These are phyloP conservation scores for Turritopsis rubra DNA, from an alignment of 30 jellyfish, hydroid and myxozoan genomes.

Conservation along the genomic window DNA sequence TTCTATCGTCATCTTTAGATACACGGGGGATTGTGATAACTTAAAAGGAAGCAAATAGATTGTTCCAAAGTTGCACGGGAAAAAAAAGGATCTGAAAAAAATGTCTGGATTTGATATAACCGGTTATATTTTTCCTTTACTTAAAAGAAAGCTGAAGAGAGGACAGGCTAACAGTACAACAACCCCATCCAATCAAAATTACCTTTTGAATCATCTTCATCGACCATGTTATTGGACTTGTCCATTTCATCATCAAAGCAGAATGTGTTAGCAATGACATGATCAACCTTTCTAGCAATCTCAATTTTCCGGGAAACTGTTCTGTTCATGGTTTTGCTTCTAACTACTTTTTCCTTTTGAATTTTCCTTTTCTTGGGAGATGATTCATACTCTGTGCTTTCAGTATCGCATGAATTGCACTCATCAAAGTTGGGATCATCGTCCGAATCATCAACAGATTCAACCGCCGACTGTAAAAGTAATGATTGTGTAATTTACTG, in stretches of 20 bases:
- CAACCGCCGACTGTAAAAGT: neutral
- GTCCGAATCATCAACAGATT: neutral
- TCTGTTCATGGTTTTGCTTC: neutral
- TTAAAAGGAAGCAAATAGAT: neutral
- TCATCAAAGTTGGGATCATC: neutral
- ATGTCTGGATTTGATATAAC: too few relatives aligned
- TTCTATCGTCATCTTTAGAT: constrained; percentile 4
- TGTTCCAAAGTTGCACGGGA: neutral
- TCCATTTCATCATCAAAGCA: neutral
- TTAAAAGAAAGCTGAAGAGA: too few relatives aligned
- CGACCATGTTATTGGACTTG: neutral
- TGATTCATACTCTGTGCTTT: neutral
- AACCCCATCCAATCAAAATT: neutral
- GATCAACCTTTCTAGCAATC: neutral
- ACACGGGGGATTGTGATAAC: constrained; percentile 24
- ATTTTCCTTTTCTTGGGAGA: neutral
- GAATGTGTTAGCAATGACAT: neutral
- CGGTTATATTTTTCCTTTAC: too few relatives aligned
- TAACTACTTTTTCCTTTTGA: neutral
- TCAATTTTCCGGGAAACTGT: neutral
- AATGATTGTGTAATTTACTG: neutral
- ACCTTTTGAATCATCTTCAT: neutral
- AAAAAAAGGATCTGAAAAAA: neutral
- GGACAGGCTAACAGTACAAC: too few relatives aligned
- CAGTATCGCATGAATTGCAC: neutral